Percentiles rank a stretch among this genome's conserved stretches.
Evolutionary conservation across 1,140 invertebrate genomes (phyloP).

Genomic region (Nymphalis io): DNA sequence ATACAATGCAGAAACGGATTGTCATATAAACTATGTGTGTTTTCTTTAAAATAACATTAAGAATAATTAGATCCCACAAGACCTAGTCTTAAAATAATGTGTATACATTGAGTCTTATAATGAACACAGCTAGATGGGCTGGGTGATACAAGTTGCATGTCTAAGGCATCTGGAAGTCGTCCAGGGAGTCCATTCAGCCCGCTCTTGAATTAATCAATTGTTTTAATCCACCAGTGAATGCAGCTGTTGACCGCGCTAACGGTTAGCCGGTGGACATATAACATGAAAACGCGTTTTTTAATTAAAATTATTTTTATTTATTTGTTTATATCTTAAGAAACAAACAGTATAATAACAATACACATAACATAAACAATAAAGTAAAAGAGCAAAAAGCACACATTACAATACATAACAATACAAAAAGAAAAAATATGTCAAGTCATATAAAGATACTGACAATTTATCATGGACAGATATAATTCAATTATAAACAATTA

Average conservation of each 20-base stretch:
- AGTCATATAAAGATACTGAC: no score
- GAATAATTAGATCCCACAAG: background rate
- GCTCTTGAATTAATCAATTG: slow-evolving; percentile 76
- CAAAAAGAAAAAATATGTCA: no score
- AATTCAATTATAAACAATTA: no score
- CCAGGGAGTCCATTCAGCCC: slow-evolving; percentile 68
- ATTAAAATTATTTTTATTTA: background rate
- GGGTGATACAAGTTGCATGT: slow-evolving; percentile 33
- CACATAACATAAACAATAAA: no score
- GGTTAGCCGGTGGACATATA: slow-evolving; percentile 7
- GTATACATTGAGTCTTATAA: background rate
- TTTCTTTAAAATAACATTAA: no score
- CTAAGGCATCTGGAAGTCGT: slow-evolving; percentile 58
- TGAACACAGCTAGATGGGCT: slow-evolving; percentile 15
- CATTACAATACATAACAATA: no score
- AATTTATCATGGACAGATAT: no score
- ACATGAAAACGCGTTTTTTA: background rate
- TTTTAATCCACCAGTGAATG: slow-evolving; percentile 66
- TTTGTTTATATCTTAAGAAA: no score
- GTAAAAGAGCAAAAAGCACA: no score
- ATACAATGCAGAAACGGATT: no score
- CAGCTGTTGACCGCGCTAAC: slow-evolving; percentile 61
- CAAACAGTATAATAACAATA: no score
- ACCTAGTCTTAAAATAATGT: background rate
- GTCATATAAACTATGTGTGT: no score